phyloP scores from a whole-genome alignment of 1,140 invertebrate species.

The Platorchestia sp. region DNA sequence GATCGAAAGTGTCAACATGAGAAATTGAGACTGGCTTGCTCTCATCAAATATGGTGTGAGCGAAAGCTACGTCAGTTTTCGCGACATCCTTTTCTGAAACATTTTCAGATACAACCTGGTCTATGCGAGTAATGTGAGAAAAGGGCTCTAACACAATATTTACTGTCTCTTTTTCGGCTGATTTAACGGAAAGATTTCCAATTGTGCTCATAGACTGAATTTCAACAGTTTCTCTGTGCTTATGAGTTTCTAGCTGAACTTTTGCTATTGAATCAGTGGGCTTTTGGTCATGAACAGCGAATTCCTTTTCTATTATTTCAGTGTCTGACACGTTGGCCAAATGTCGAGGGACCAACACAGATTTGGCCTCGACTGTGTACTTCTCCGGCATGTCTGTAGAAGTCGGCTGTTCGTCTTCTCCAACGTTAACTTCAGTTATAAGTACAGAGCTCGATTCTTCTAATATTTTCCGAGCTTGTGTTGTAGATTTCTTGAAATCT shows the following conservation, averaged over 20 bases:
- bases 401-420: not conserved
- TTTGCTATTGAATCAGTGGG: not conserved
- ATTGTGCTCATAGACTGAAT: not conserved
- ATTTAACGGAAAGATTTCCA: not conserved
- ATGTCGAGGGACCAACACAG: not conserved
- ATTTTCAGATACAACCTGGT: slow-evolving; percentile 27
- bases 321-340: slow-evolving; percentile 14
- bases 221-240: slow-evolving; percentile 43
- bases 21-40: slow-evolving; percentile 61
- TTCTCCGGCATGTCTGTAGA: not conserved
- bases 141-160: not conserved
- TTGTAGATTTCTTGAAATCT: not conserved
- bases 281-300: not conserved
- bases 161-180: not conserved
- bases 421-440: slow-evolving; percentile 23
- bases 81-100: not conserved
- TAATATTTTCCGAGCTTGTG: slow-evolving; percentile 6
- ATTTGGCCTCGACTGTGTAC: not conserved
- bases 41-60: slow-evolving; percentile 59
- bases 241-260: slow-evolving; percentile 19
- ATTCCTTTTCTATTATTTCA: slow-evolving; percentile 21
- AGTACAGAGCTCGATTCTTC: slow-evolving; percentile 16
- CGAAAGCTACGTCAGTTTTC: slow-evolving; percentile 54
- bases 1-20: slow-evolving; percentile 59
- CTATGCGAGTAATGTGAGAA: not conserved